phyloP scores from a whole-genome alignment of 1,140 invertebrate genomes.

The Pseudachorutes palmiensis region DNA sequence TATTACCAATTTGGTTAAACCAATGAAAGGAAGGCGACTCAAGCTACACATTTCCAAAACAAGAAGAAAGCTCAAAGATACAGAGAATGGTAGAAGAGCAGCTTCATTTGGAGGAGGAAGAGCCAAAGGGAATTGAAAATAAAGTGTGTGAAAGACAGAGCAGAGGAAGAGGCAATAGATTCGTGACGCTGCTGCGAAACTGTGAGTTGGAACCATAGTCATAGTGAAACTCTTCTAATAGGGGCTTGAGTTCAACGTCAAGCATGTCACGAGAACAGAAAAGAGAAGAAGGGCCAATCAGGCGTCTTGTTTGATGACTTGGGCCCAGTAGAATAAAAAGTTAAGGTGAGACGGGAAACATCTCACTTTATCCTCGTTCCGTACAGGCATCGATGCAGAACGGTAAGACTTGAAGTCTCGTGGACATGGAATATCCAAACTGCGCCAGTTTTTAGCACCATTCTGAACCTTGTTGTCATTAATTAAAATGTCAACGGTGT shows the following conservation, averaged over 20 bases:
- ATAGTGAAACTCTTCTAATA: no score
- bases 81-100: not conserved
- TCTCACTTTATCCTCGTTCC: constrained; percentile 39
- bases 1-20: no score
- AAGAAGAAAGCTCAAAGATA: not conserved
- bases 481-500: not conserved
- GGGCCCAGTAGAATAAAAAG: not conserved
- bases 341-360: constrained; percentile 27
- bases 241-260: no score
- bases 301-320: not conserved
- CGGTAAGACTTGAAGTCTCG: constrained; percentile 37
- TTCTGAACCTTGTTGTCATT: constrained; percentile 30
- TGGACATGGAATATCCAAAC: constrained; percentile 36
- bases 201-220: no score
- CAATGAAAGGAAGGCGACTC: no score
- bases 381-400: constrained; percentile 37
- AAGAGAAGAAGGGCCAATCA: not conserved
- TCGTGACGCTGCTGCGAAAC: no score
- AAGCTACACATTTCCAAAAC: no score
- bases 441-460: constrained; percentile 37
- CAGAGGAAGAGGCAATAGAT: not conserved
- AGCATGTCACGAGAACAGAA: no score
- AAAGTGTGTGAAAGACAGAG: not conserved
- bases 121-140: no score
- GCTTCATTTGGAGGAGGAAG: no score